Conservation (phyloP, 1,140 invertebrate species). For the Berghia stephanieae region DNA sequence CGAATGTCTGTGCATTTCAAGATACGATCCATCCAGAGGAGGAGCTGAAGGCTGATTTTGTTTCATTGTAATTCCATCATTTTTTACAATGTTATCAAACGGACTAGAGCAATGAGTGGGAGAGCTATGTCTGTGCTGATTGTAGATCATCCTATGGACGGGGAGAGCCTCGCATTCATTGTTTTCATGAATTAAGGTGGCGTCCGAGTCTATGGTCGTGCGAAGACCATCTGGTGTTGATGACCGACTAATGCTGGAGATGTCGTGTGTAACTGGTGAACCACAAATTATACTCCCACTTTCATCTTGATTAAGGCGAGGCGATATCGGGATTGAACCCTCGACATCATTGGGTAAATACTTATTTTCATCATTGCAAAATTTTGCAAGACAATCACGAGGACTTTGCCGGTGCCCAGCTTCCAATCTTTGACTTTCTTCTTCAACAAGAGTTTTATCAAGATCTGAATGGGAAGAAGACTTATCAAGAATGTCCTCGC, state of each 20-base stretch:
- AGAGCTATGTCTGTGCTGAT: neutral
- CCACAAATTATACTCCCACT: neutral
- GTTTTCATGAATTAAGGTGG: slow-evolving; percentile 20
- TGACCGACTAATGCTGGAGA: slow-evolving; percentile 43
- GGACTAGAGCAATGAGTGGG: slow-evolving; percentile 24
- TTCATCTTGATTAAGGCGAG: neutral
- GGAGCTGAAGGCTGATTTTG: too few species aligned
- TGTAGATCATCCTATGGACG: neutral
- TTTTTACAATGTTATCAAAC: too few species aligned
- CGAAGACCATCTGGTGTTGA: slow-evolving; percentile 42
- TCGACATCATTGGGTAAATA: too few species aligned
- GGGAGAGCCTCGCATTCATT: neutral
- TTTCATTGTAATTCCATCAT: too few species aligned
- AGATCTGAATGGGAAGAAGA: too few species aligned
- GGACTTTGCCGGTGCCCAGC: neutral
- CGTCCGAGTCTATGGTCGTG: slow-evolving; percentile 35
- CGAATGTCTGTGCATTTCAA: too few species aligned
- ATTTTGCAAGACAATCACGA: neutral
- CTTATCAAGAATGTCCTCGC: too few species aligned
- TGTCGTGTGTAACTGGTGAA: slow-evolving; percentile 33
- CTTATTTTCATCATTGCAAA: neutral
- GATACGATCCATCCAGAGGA: too few species aligned
- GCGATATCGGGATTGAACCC: neutral
- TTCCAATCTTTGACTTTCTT: neutral
- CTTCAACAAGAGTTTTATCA: neutral